phyloP scores from a whole-genome alignment of 2,888 invertebrate species.

The Trachelus stipa region DNA sequence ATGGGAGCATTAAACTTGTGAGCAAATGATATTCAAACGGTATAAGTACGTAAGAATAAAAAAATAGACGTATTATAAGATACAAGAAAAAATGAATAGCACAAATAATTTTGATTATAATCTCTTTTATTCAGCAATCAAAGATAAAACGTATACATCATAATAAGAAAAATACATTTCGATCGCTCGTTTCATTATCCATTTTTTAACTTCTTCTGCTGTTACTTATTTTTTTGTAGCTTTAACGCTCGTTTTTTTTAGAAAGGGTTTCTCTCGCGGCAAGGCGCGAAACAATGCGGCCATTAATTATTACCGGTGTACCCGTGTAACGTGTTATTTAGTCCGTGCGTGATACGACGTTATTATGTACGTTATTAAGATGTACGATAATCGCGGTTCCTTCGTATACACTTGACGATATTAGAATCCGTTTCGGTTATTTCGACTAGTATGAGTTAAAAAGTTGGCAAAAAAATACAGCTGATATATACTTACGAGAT shows the following conservation, averaged over 20 bases:
- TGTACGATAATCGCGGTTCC: slow-evolving; percentile 41
- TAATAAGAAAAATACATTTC: slow-evolving; percentile 7
- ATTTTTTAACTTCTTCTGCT: neutral
- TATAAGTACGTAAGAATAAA: neutral
- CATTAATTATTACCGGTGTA: slow-evolving; percentile 41
- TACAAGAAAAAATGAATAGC: neutral
- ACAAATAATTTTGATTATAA: neutral
- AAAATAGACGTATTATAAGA: neutral
- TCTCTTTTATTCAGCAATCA: neutral
- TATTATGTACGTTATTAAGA: slow-evolving; percentile 50
- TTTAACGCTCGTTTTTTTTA: neutral
- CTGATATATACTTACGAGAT: neutral
- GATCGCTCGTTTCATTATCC: neutral
- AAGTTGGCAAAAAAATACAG: neutral
- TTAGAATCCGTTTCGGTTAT: neutral
- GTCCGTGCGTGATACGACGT: slow-evolving; percentile 44
- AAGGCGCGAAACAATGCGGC: slow-evolving; percentile 40
- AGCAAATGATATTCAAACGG: neutral
- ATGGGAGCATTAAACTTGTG: neutral
- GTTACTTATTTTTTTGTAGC: neutral
- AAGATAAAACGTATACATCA: neutral
- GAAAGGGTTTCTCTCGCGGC: slow-evolving; percentile 6
- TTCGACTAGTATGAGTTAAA: neutral
- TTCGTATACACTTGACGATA: neutral
- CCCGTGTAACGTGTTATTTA: slow-evolving; percentile 43